Conservation (phyloP, 2,113 vertebrate genomes). For the Ammospiza nelsoni region DNA sequence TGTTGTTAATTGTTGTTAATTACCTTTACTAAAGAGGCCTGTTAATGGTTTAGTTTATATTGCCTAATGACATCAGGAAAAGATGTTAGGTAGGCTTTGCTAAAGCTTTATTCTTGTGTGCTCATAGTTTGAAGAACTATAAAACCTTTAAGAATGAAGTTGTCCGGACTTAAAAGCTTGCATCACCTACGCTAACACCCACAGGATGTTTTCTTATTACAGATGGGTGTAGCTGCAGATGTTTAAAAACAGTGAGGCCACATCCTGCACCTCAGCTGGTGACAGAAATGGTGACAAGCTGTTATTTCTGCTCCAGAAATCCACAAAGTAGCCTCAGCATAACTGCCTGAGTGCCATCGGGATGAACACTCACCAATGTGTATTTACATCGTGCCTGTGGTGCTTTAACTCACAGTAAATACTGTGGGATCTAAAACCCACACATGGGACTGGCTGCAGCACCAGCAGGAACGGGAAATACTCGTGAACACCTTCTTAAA, state of each 20-base stretch:
- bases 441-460: background rate
- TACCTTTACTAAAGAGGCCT: background rate
- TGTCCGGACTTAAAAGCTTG: background rate
- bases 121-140: background rate
- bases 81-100: background rate
- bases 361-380: background rate
- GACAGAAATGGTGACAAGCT: background rate
- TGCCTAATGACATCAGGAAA: background rate
- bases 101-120: background rate
- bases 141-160: background rate
- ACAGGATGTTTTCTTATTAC: conserved; percentile 19
- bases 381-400: background rate
- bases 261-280: conserved; percentile 4
- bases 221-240: background rate
- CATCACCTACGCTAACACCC: background rate
- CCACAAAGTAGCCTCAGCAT: background rate
- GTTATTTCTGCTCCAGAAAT: conserved; percentile 6
- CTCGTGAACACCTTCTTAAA: background rate
- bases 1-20: no score
- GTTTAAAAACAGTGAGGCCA: conserved; percentile 28
- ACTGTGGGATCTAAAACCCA: background rate
- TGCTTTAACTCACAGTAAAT: background rate
- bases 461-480: background rate
- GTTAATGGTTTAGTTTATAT: background rate
- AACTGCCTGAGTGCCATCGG: background rate